phyloP scores from a whole-genome alignment of 2,888 invertebrate genomes.

The Lasioglossum figueresi region DNA sequence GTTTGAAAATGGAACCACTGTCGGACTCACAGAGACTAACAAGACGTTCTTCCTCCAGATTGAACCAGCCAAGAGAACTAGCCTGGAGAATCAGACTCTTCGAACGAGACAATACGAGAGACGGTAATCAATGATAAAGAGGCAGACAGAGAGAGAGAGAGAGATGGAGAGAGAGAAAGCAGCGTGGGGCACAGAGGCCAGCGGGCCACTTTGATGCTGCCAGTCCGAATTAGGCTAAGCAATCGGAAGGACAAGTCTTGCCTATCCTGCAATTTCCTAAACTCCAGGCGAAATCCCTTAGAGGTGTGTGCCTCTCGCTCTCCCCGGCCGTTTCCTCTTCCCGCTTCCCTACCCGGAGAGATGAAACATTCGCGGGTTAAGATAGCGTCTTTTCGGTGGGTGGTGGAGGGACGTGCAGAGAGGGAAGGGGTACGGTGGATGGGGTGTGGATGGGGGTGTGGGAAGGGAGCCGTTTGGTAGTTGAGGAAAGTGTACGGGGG shows the following conservation, averaged over 20 bases:
- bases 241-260: slow-evolving; percentile 79
- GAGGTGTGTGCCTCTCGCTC: slow-evolving; percentile 73
- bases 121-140: slow-evolving; percentile 32
- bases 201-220: slow-evolving; percentile 68
- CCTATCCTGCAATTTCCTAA: slow-evolving; percentile 80
- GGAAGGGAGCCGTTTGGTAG: slow-evolving; percentile 49
- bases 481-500: slow-evolving; percentile 56
- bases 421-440: neutral
- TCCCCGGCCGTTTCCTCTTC: slow-evolving; percentile 55
- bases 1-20: neutral
- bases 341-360: slow-evolving; percentile 68
- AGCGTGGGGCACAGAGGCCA: neutral
- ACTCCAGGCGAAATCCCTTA: slow-evolving; percentile 77
- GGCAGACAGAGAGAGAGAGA: neutral
- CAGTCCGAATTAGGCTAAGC: slow-evolving; percentile 82
- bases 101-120: neutral
- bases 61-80: neutral
- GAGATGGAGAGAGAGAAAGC: neutral
- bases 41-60: neutral
- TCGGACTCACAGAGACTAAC: neutral
- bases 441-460: neutral
- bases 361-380: slow-evolving; percentile 80
- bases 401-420: slow-evolving; percentile 15
- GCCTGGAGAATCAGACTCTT: neutral
- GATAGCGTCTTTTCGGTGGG: slow-evolving; percentile 73